A percentile compares a stretch with the other conserved stretches of the same genome.
Evolutionary conservation across 2,888 invertebrate genomes (phyloP).

Genomic region (Dasysyrphus tricinctus): DNA sequence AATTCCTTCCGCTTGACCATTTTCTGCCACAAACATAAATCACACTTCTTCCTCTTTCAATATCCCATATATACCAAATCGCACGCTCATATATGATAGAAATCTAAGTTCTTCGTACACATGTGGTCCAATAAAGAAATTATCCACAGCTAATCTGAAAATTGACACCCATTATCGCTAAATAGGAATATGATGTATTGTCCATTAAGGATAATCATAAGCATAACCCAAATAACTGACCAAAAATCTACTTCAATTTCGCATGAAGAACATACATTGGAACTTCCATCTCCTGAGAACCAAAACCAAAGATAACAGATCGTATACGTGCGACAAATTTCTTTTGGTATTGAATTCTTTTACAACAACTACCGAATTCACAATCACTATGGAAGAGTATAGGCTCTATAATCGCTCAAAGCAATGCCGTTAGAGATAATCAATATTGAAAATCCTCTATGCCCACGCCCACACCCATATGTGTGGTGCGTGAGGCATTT

Average conservation of each 20-base stretch:
- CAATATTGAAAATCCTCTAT: constrained; percentile 37
- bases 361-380: not conserved
- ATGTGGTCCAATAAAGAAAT: constrained; percentile 73
- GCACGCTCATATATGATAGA: constrained; percentile 21
- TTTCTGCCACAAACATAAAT: not conserved
- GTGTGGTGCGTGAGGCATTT: not conserved
- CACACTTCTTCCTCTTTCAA: not conserved
- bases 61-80: not conserved
- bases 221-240: constrained; percentile 22
- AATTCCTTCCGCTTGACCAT: constrained; percentile 54
- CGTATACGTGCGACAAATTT: constrained; percentile 40
- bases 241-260: constrained; percentile 37
- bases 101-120: constrained; percentile 67
- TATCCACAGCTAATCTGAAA: constrained; percentile 69
- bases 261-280: constrained; percentile 23
- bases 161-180: constrained; percentile 73
- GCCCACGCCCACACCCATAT: constrained; percentile 54
- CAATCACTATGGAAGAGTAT: not conserved
- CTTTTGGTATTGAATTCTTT: not conserved
- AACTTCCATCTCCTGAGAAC: constrained; percentile 19
- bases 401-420: constrained; percentile 48
- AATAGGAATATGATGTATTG: constrained; percentile 59
- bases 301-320: constrained; percentile 43
- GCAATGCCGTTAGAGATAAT: constrained; percentile 50
- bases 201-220: constrained; percentile 49